phyloP scores from a whole-genome alignment of 1,140 invertebrate species.

The Papilio polyxenes region DNA sequence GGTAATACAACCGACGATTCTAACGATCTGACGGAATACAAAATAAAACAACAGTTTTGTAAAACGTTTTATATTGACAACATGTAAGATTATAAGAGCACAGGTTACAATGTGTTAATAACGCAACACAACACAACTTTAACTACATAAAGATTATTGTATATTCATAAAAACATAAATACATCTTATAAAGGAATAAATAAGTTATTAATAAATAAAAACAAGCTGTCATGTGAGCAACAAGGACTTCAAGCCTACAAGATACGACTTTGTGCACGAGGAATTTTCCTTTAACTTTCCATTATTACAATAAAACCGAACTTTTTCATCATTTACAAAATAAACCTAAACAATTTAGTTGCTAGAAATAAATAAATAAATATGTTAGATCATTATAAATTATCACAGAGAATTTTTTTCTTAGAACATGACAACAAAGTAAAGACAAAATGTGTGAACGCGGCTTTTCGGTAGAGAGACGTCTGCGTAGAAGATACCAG shows the following conservation, averaged over 20 bases:
- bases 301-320: background rate
- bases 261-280: too few relatives aligned
- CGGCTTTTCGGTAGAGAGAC: too few relatives aligned
- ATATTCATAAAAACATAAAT: background rate
- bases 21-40: background rate
- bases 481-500: too few relatives aligned
- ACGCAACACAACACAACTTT: background rate
- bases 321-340: background rate
- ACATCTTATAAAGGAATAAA: background rate
- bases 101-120: background rate
- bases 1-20: too few relatives aligned
- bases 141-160: background rate
- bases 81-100: background rate
- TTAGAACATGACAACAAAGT: background rate
- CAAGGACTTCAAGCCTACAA: background rate
- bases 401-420: slow-evolving; percentile 13
- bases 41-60: background rate
- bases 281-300: background rate
- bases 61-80: slow-evolving; percentile 5
- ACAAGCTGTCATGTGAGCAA: background rate
- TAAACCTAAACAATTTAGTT: background rate
- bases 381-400: slow-evolving; percentile 15
- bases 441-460: too few relatives aligned
- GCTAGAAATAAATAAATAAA: background rate
- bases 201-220: slow-evolving; percentile 11